phyloP scores from a whole-genome alignment of 2,113 vertebrate genomes.

The Ophiodon elongatus region DNA sequence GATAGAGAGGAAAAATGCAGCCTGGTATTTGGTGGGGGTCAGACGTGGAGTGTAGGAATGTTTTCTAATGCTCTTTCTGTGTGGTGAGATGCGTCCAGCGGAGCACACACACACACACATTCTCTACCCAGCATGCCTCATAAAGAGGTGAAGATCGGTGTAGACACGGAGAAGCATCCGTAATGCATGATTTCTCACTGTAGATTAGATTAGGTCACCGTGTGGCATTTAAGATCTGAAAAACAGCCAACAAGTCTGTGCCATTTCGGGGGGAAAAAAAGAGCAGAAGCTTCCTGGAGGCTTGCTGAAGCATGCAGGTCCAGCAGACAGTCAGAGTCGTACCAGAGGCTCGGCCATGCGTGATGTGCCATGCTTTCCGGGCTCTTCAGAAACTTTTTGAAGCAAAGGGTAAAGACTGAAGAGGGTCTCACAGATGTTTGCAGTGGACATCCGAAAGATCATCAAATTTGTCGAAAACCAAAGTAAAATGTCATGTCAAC shows the following conservation, averaged over 20 bases:
- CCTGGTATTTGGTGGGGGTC: conserved; percentile 58
- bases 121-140: conserved; percentile 23
- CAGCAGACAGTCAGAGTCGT: conserved; percentile 54
- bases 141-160: conserved; percentile 2
- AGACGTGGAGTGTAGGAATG: conserved; percentile 60
- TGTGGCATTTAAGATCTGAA: conserved; percentile 70
- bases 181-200: background rate
- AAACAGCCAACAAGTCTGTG: conserved; percentile 33
- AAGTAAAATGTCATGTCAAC: conserved; percentile 59
- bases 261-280: conserved; percentile 28
- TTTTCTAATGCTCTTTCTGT: conserved; percentile 37
- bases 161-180: background rate
- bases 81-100: conserved; percentile 13
- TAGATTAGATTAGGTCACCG: conserved; percentile 54
- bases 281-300: conserved; percentile 73
- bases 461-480: conserved; percentile 4
- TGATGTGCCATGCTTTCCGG: conserved; percentile 60
- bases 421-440: conserved; percentile 55
- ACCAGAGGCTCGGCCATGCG: conserved; percentile 59
- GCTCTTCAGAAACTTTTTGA: conserved; percentile 70
- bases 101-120: background rate
- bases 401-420: conserved; percentile 73
- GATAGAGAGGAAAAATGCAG: conserved; percentile 49
- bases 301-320: conserved; percentile 63
- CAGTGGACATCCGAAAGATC: conserved; percentile 49